Conservation (phyloP, 2,113 vertebrate species). For the Marmota flaviventris region DNA sequence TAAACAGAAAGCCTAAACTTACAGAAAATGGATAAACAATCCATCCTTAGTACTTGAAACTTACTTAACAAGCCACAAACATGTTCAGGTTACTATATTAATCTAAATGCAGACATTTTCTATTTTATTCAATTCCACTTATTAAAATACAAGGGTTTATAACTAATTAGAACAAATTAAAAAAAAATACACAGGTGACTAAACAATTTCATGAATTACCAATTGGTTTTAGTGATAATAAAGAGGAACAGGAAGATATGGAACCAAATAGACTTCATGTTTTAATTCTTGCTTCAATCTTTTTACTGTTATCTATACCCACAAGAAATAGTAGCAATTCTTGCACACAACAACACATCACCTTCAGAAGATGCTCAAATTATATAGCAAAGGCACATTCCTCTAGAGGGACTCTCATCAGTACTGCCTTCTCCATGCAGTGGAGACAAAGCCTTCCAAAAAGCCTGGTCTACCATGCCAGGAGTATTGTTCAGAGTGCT, state of each 20-base stretch:
- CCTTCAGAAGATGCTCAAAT: slow-evolving; percentile 8
- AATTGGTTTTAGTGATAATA: background rate
- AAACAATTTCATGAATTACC: background rate
- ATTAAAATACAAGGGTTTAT: background rate
- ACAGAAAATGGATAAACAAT: background rate
- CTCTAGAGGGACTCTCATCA: background rate
- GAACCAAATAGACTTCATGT: background rate
- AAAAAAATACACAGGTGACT: background rate
- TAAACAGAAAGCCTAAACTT: slow-evolving; percentile 9
- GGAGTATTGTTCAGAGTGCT: background rate
- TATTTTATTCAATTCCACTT: background rate
- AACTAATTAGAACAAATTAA: too few relatives aligned
- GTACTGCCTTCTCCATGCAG: background rate
- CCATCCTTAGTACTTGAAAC: background rate
- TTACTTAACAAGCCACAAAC: background rate
- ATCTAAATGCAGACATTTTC: background rate
- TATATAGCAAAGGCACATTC: background rate
- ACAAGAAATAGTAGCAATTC: background rate
- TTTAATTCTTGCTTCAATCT: slow-evolving; percentile 19
- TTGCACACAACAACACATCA: background rate
- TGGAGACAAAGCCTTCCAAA: background rate
- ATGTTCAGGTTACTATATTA: background rate
- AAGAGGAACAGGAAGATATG: background rate
- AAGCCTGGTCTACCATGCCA: background rate
- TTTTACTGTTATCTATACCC: background rate